Evolutionary conservation across 2,888 invertebrate species (phyloP), one percentile per base, ranked within the genome.

Genomic region (Tachina lurida): DNA sequence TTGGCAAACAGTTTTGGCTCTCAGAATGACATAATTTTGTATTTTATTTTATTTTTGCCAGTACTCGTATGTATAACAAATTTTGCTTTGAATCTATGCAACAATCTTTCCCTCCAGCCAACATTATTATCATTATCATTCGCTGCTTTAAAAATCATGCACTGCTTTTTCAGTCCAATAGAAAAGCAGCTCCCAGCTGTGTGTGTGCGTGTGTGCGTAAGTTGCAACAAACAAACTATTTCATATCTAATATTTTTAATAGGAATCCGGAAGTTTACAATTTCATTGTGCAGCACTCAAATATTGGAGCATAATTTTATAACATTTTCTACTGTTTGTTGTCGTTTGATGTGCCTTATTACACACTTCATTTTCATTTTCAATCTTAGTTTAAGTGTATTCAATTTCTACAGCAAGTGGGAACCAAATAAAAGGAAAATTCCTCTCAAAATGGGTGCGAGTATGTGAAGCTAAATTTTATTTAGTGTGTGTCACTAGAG

Each of bases 211-310:
- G 4, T 31, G 31, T 31, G 31, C 31, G 31, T 31, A 31, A 8
- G 17, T 19, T 56, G 17, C 13, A 45, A 70, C 45, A 41, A n/a
- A 71, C 71, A 71, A n/a, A 52, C 5, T 39, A 67, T 22, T 22
- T 15, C 22, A 22, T n/a, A 67, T 39, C 8, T 43, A 56, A 67
- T n/a, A 31, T 12, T 19, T 56, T 74, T 52, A 41, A 41, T 17
- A 5, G 17, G 47, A 47, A 41, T 62, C 47, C 73, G 73, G 73
- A 74, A 74, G 62, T 45, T 31, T 22, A 39, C 41, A 17, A 62
- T 73, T 73, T 73, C 15, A 2, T 43, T 47, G 22, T 31, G 31
- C n/a, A 71, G n/a, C 58, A 73, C 73, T 73, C 22, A 47, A 60
- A 73, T 31, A 19, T 54, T 68, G 7, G 31, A 67, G 22, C 67